Percentiles rank a stretch among this genome's conserved stretches.
Conservation (phyloP, 2,797 vertebrate genomes). For the Hoplostethus atlanticus region DNA sequence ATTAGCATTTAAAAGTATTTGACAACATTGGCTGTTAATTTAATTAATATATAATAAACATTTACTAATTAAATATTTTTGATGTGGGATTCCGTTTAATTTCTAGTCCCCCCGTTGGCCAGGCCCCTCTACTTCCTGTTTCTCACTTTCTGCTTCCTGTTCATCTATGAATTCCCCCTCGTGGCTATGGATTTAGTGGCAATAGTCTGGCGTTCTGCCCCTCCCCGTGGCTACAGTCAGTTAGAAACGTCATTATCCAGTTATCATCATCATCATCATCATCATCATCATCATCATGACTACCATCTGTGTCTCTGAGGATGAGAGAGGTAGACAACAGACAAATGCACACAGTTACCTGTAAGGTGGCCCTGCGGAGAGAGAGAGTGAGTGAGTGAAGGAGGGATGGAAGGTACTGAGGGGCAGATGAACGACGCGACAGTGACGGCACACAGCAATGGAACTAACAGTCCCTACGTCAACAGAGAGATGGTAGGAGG, state of each 20-base stretch:
- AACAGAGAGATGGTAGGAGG: constrained; percentile 34
- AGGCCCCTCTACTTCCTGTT: constrained; percentile 72
- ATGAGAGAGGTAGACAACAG: constrained; percentile 42
- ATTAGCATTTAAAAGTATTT: constrained; percentile 19
- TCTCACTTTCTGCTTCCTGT: constrained; percentile 55
- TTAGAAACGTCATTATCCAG: constrained; percentile 63
- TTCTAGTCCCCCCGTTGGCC: constrained; percentile 71
- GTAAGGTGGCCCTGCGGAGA: constrained; percentile 82
- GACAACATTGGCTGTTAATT: neutral
- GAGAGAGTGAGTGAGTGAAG: constrained; percentile 55
- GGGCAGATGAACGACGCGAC: constrained; percentile 15
- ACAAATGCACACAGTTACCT: constrained; percentile 88
- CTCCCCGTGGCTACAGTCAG: constrained; percentile 82
- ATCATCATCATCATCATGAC: constrained; percentile 47
- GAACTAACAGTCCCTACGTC: constrained; percentile 48
- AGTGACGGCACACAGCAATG: constrained; percentile 44
- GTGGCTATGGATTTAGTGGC: constrained; percentile 62
- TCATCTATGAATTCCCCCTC: constrained; percentile 87
- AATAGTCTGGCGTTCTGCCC: constrained; percentile 65
- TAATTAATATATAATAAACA: constrained; percentile 22
- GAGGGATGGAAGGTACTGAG: constrained; percentile 29
- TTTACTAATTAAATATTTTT: constrained; percentile 18
- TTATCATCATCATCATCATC: constrained; percentile 43
- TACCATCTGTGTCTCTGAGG: constrained; percentile 46
- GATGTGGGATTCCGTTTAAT: constrained; percentile 35